phyloP scores from a whole-genome alignment of 92 coral and sea anemone genomes.

The Pocillopora grandis region DNA sequence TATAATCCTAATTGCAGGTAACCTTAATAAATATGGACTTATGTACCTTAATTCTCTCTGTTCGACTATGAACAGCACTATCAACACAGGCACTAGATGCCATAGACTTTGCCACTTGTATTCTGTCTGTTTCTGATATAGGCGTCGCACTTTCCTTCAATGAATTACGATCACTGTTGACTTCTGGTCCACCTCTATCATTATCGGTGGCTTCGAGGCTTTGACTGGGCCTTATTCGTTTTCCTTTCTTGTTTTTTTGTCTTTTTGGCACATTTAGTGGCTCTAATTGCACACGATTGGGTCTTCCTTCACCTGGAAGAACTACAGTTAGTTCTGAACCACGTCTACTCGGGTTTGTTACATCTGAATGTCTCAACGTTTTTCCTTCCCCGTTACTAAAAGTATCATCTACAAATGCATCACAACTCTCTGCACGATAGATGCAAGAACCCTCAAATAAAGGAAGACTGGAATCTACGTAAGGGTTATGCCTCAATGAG shows the following conservation, averaged over 20 bases:
- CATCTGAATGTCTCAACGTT: not conserved
- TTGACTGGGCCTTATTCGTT: not conserved
- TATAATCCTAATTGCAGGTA: no score
- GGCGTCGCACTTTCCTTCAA: conserved; percentile 13
- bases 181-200: not conserved
- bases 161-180: not conserved
- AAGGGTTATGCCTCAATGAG: conserved; percentile 71
- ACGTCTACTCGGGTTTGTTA: conserved; percentile 3
- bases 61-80: conserved; percentile 60
- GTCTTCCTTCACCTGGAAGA: not conserved
- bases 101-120: conserved; percentile 68
- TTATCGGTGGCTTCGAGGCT: not conserved
- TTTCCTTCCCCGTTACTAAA: not conserved
- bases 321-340: not conserved
- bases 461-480: conserved; percentile 63
- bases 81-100: conserved; percentile 83
- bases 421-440: conserved; percentile 49
- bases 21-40: no score
- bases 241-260: not conserved
- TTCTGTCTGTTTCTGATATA: conserved; percentile 52
- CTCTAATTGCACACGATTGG: conserved; percentile 31
- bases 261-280: conserved; percentile 34
- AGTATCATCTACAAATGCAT: conserved; percentile 10
- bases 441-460: not conserved
- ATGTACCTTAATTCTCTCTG: conserved; percentile 46